These are phyloP conservation scores for Pampus argenteus DNA, from an alignment of 2,797 vertebrate genomes.

Conservation along the genomic window DNA sequence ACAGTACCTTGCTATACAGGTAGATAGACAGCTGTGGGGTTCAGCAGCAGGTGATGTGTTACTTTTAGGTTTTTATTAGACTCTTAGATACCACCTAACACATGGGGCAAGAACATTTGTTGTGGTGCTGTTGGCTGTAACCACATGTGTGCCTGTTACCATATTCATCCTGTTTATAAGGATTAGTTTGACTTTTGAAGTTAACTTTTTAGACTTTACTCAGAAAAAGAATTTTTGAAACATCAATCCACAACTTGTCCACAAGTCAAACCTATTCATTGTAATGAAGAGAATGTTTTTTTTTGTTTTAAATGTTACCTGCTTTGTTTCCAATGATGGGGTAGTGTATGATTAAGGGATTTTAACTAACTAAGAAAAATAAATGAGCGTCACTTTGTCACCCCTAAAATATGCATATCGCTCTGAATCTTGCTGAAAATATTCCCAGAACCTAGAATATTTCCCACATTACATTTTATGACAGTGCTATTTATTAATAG, in stretches of 20 bases:
- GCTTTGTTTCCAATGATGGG: not conserved
- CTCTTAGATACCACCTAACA: constrained; percentile 3
- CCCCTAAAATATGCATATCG: not conserved
- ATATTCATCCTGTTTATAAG: constrained; percentile 4
- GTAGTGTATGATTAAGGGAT: not conserved
- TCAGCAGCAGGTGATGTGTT: constrained; percentile 46
- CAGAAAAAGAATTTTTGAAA: not conserved
- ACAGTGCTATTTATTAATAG: not conserved
- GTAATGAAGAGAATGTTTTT: not conserved
- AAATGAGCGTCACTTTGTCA: not conserved
- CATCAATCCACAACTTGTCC: not conserved
- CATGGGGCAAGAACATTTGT: constrained; percentile 12
- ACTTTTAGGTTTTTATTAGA: constrained; percentile 40
- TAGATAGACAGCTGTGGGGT: constrained; percentile 34
- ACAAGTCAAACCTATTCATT: not conserved
- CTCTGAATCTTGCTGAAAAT: not conserved
- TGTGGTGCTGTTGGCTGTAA: constrained; percentile 26
- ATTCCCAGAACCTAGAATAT: not conserved
- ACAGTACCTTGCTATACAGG: constrained; percentile 48
- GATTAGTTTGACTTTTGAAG: constrained; percentile 19
- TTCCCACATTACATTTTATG: not conserved
- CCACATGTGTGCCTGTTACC: constrained; percentile 11
- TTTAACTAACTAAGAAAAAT: not conserved
- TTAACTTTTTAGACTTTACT: constrained; percentile 5
- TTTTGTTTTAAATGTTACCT: not conserved